Evolutionary conservation across 2,113 vertebrate genomes (phyloP), one percentile per base, ranked within the genome.

Genomic region (Pristiophorus japonicus): DNA sequence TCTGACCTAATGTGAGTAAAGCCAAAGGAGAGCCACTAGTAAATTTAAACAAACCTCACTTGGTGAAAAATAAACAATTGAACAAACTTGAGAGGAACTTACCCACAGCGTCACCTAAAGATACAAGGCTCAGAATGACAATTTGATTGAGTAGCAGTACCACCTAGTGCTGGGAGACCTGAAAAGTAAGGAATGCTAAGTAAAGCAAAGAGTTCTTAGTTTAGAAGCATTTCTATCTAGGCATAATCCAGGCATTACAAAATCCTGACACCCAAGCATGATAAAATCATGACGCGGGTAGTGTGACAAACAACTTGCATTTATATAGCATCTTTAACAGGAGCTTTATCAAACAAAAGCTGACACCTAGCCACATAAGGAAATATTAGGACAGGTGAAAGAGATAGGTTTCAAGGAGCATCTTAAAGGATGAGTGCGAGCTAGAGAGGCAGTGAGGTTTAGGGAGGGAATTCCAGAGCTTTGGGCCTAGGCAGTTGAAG

Each of bases 71-170:
- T 24, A 51, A 87, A 87, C 1, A 12, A 45, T 87, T 70, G 6
- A 87, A 51, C 47, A 87, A 51, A 11, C 55, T 55, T 51, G 47
- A 87, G 51, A 85, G 81, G 55, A 30, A 87, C 84, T 87, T 87
- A 55, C 47, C 47, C 45, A 87, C 84, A 87, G 84, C 47, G 51
- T 47, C 84, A 87, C 84, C 84, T 87, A 55, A 87, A 87, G 84
- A 51, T 45, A 87, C 51, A 87, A 51, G 84, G 24, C 42, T 51
- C 11, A 22, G 11, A 87, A 55, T 87, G 84, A 51, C 27, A 87
- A 47, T 27, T 87, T 87, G 47, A 55, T 51, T 87, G 24, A 87
- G 24, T 8, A 87, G 84, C 67, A 30, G 67, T 30, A 70, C 67
- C 65, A 20, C 65, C 67, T 7, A 27, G 67, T 27, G 67, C 24